Evolutionary conservation across 2,113 vertebrate species (phyloP).

Genomic region (Loxodonta africana): DNA sequence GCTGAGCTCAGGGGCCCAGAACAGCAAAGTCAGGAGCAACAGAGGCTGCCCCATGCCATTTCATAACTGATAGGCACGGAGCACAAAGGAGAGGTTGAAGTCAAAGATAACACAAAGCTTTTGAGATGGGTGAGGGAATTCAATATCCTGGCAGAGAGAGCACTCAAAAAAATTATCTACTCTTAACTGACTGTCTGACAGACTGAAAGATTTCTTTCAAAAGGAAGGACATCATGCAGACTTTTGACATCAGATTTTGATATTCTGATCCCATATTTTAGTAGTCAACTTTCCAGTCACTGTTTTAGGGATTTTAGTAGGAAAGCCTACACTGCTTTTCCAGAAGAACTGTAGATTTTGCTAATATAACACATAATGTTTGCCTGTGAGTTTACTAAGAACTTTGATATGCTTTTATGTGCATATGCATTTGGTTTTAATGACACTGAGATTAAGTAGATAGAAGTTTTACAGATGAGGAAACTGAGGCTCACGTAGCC

Average conservation of each 20-base stretch:
- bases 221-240: background rate
- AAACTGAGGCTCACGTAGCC: background rate
- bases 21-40: background rate
- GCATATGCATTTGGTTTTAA: background rate
- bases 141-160: slow-evolving; percentile 82
- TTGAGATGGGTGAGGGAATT: slow-evolving; percentile 76
- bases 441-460: too few species aligned
- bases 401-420: background rate
- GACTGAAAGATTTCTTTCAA: slow-evolving; percentile 66
- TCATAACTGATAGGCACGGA: slow-evolving; percentile 62
- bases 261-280: slow-evolving; percentile 60
- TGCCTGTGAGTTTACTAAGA: background rate
- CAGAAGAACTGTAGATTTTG: background rate
- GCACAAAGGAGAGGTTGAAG: slow-evolving; percentile 66
- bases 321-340: background rate
- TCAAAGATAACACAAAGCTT: slow-evolving; percentile 78
- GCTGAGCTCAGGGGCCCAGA: slow-evolving; percentile 66
- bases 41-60: background rate
- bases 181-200: slow-evolving; percentile 67
- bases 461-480: background rate
- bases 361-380: background rate
- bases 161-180: slow-evolving; percentile 73
- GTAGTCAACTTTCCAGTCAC: slow-evolving; percentile 19
- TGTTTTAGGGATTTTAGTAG: slow-evolving; percentile 8
- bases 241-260: slow-evolving; percentile 64